Evolutionary conservation across 2,797 vertebrate species (phyloP).

Genomic region (Anomalospiza imberbis): DNA sequence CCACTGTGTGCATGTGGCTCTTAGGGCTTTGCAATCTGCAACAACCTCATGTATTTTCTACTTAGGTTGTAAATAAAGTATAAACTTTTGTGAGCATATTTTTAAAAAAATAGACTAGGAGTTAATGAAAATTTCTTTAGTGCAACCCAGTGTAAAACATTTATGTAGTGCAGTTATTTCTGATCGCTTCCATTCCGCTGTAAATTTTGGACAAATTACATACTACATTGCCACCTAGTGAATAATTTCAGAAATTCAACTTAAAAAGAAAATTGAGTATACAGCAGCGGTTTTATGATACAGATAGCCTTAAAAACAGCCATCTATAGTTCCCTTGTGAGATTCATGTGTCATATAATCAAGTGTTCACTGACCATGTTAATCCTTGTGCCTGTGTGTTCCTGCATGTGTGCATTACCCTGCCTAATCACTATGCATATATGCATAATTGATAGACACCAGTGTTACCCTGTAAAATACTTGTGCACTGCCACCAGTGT

Average conservation of each 20-base stretch:
- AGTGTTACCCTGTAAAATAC: not conserved
- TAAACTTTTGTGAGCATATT: not conserved
- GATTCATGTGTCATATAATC: not conserved
- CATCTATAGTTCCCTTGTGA: not conserved
- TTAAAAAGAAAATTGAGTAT: not conserved
- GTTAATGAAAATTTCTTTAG: not conserved
- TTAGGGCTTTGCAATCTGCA: not conserved
- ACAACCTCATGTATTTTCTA: not conserved
- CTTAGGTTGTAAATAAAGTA: not conserved
- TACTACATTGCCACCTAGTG: conserved; percentile 47
- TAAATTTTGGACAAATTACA: not conserved
- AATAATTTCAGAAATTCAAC: not conserved
- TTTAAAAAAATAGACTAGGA: not conserved
- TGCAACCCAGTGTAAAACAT: not conserved
- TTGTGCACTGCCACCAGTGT: not conserved
- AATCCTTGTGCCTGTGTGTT: not conserved
- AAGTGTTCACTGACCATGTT: not conserved
- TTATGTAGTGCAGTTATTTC: not conserved
- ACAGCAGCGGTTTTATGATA: not conserved
- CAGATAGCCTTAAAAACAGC: not conserved
- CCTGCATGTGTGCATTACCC: not conserved
- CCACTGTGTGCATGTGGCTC: not conserved
- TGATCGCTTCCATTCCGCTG: not conserved
- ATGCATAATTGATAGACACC: fast-evolving
- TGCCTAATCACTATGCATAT: not conserved